Percentiles rank a stretch among this genome's conserved stretches.
Conservation (phyloP, 2,113 vertebrate genomes). For the Ochotona curzoniae region DNA sequence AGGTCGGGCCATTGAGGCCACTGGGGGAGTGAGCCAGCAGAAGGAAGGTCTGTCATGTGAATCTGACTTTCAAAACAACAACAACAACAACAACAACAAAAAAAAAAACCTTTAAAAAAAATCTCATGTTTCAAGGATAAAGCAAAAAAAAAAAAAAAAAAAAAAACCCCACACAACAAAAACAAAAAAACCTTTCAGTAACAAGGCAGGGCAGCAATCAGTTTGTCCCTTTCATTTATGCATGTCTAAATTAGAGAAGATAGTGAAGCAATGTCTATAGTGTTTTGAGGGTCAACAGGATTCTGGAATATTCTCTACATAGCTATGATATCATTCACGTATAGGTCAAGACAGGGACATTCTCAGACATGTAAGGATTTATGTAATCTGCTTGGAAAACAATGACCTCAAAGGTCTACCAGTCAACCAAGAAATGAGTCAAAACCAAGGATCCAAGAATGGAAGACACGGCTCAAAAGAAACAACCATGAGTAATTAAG, state of each 20-base stretch:
- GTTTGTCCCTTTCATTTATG: neutral
- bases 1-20: too few species aligned
- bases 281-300: conserved; percentile 36
- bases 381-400: conserved; percentile 32
- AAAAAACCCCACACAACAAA: too few species aligned
- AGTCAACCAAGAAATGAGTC: conserved; percentile 62
- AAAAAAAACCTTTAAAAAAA: too few species aligned
- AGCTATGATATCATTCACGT: conserved; percentile 41
- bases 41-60: too few species aligned
- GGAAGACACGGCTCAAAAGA: neutral
- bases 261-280: neutral
- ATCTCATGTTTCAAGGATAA: too few species aligned
- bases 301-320: conserved; percentile 56
- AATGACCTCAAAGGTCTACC: conserved; percentile 28
- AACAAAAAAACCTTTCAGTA: neutral
- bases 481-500: conserved; percentile 54
- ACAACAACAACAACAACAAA: too few species aligned
- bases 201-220: neutral
- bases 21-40: too few species aligned
- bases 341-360: conserved; percentile 62
- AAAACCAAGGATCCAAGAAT: conserved; percentile 49
- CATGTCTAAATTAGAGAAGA: conserved; percentile 37
- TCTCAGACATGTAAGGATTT: conserved; percentile 66
- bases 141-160: too few species aligned
- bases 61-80: too few species aligned